Conservation (phyloP, 2,888 invertebrate genomes). For the Protophormia terraenovae region DNA sequence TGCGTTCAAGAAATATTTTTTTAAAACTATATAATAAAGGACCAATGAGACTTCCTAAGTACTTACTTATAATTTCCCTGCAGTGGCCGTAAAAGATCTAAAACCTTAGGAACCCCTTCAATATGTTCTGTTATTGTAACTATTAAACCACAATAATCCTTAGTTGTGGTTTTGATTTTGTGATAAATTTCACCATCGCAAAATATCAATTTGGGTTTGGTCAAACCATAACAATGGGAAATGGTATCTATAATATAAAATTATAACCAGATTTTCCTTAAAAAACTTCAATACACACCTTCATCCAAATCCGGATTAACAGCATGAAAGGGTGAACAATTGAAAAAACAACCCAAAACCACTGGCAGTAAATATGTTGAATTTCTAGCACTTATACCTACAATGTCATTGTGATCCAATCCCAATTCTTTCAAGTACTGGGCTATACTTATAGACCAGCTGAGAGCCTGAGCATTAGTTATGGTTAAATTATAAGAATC, state of each 20-base stretch:
- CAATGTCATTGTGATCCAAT: constrained; percentile 69
- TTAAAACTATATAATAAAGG: neutral
- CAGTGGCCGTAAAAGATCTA: constrained; percentile 37
- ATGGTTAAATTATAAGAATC: constrained; percentile 65
- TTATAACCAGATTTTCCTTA: no score
- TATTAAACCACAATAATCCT: constrained; percentile 26
- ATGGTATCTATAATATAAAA: constrained; percentile 60
- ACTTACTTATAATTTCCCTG: constrained; percentile 37
- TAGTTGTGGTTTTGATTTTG: constrained; percentile 66
- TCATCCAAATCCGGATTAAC: constrained; percentile 69
- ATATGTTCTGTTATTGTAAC: constrained; percentile 50
- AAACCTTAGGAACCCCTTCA: constrained; percentile 11
- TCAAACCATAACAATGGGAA: constrained; percentile 69
- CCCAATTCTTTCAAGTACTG: constrained; percentile 61
- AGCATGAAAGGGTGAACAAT: constrained; percentile 70
- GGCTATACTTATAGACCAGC: constrained; percentile 67
- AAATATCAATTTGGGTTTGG: constrained; percentile 73
- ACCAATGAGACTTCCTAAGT: no score
- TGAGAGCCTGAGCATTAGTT: constrained; percentile 65
- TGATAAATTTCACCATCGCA: constrained; percentile 73
- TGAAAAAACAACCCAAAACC: constrained; percentile 74
- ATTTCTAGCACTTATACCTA: constrained; percentile 71
- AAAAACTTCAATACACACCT: constrained; percentile 49
- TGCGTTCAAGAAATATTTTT: neutral
- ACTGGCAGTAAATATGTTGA: constrained; percentile 71